These are phyloP conservation scores for Anthopleura xanthogrammica DNA, from an alignment of 92 coral and sea anemone species.

Conservation along the genomic window DNA sequence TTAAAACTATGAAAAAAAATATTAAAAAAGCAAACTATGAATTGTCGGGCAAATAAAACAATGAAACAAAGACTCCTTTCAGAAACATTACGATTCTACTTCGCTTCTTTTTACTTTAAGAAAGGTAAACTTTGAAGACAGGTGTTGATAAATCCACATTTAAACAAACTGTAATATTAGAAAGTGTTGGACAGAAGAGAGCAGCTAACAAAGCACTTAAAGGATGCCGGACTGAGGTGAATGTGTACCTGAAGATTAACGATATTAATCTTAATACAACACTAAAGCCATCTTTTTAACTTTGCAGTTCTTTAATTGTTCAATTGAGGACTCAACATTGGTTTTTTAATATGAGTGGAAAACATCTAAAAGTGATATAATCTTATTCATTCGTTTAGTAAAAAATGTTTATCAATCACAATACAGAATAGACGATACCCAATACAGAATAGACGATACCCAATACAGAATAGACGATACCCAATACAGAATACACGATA, in stretches of 20 bases:
- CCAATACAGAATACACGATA: no score
- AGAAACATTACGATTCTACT: not conserved
- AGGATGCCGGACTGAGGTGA: not conserved
- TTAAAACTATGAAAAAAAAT: no score
- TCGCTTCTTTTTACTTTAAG: not conserved
- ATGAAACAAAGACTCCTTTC: not conserved
- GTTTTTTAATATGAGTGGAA: no score
- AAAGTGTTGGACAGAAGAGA: constrained; percentile 1
- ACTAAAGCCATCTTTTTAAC: not conserved
- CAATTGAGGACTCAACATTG: not conserved
- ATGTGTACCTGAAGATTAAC: not conserved
- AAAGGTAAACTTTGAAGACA: not conserved
- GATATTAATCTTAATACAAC: not conserved
- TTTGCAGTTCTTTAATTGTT: not conserved
- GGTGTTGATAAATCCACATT: constrained; percentile 6
- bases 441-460: no score
- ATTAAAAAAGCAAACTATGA: not conserved
- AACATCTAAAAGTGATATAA: no score
- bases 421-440: no score
- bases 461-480: no score
- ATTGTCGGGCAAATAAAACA: not conserved
- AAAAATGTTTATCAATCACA: no score
- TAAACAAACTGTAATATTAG: constrained; percentile 3
- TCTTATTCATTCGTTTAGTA: no score
- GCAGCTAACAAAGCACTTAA: constrained; percentile 3